These are phyloP conservation scores for Eremobia ochroleuca DNA, from an alignment of 2,888 invertebrate species.

Conservation along the genomic window DNA sequence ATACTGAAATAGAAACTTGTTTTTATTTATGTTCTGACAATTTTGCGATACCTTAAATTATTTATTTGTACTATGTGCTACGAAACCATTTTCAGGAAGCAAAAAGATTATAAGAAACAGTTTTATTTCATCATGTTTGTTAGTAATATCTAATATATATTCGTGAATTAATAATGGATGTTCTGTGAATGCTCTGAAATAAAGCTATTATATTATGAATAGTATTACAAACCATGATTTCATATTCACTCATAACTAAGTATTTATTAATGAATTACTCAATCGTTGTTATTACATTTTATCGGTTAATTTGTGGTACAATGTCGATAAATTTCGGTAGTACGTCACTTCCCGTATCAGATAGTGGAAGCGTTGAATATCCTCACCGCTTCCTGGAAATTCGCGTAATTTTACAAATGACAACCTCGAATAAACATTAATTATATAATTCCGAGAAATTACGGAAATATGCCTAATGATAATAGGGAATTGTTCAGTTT, in stretches of 20 bases:
- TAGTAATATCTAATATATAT: neutral
- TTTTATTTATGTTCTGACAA: constrained; percentile 9
- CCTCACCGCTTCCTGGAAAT: constrained; percentile 80
- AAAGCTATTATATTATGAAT: neutral
- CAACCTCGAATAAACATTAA: constrained; percentile 64
- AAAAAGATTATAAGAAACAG: neutral
- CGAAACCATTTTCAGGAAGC: neutral
- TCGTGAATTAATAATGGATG: neutral
- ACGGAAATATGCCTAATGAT: constrained; percentile 22
- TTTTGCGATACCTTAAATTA: constrained; percentile 5
- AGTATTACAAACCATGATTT: neutral
- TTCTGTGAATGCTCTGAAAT: neutral
- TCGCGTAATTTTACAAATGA: constrained; percentile 78
- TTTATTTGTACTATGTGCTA: neutral
- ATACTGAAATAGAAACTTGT: constrained; percentile 9
- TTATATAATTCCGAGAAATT: constrained; percentile 53
- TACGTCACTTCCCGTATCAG: constrained; percentile 79
- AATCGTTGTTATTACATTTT: constrained; percentile 27
- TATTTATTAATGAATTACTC: constrained; percentile 1
- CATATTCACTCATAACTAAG: neutral
- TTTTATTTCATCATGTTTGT: neutral
- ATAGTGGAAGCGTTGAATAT: constrained; percentile 79
- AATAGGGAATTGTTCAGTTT: neutral
- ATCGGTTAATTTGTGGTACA: constrained; percentile 34
- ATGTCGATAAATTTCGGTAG: constrained; percentile 51